These are phyloP conservation scores for Caenorhabditis panamensis DNA, from an alignment of 2,888 invertebrate species.

Conservation along the genomic window DNA sequence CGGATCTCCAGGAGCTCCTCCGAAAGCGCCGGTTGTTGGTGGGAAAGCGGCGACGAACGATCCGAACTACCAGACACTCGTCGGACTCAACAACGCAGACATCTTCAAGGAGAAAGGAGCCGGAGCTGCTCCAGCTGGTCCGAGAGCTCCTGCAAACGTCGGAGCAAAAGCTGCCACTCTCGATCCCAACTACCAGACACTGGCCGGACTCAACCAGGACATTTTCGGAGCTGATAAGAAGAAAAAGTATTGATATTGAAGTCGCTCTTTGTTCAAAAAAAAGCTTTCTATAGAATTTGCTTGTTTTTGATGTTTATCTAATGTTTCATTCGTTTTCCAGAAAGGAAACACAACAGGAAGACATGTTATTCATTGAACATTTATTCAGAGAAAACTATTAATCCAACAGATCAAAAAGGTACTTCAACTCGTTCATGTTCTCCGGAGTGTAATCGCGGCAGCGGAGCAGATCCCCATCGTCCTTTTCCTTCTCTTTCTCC, in stretches of 20 bases:
- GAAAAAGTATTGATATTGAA: constrained; percentile 31
- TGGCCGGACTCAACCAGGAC: constrained; percentile 46
- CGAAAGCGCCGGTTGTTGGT: constrained; percentile 19
- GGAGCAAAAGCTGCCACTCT: constrained; percentile 19
- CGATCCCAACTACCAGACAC: constrained; percentile 52
- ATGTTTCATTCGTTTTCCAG: too few relatives aligned
- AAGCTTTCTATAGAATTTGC: constrained; percentile 1
- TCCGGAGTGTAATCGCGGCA: constrained; percentile 42
- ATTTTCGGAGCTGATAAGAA: constrained; percentile 48
- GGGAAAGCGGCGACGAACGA: constrained; percentile 32
- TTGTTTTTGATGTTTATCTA: too few relatives aligned
- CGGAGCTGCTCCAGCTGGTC: constrained; percentile 2
- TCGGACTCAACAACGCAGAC: constrained; percentile 30
- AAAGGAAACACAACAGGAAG: too few relatives aligned
- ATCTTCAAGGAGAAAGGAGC: constrained; percentile 38
- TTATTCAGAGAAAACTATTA: constrained; percentile 1
- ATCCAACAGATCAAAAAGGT: constrained; percentile 44
- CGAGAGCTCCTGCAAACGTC: constrained; percentile 16
- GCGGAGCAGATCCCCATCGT: not conserved
- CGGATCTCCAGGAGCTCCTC: not conserved
- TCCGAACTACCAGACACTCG: constrained; percentile 44
- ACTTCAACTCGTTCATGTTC: constrained; percentile 26
- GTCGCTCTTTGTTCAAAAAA: not conserved
- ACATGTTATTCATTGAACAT: too few relatives aligned
- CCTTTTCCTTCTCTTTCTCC: not conserved